Percentiles rank a stretch among this genome's conserved stretches.
Evolutionary conservation across 2,888 invertebrate genomes (phyloP).

Genomic region (Eumacrocentrus americanus): DNA sequence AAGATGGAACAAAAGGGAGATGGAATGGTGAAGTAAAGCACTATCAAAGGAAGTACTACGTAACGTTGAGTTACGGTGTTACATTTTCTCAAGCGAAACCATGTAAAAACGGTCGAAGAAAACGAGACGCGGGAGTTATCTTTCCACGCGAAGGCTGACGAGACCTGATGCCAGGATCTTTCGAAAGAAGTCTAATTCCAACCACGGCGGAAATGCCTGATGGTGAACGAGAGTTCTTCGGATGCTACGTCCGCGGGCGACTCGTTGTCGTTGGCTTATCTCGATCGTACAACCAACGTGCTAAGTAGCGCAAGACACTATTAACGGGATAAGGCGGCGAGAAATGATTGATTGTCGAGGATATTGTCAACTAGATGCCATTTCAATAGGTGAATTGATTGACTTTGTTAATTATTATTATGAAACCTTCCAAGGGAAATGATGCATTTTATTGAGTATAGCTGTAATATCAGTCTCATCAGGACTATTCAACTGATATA

Average conservation of each 20-base stretch:
- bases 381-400: not conserved
- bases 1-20: slow-evolving; percentile 14
- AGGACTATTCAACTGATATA: no score
- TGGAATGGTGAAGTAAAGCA: slow-evolving; percentile 7
- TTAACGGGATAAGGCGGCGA: slow-evolving; percentile 12
- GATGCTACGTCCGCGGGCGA: slow-evolving; percentile 6
- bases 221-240: not conserved
- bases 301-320: slow-evolving; percentile 15
- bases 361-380: slow-evolving; percentile 9
- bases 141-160: not conserved
- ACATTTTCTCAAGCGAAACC: slow-evolving; percentile 17
- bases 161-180: not conserved
- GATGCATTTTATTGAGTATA: no score
- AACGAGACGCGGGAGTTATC: slow-evolving; percentile 11
- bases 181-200: slow-evolving; percentile 8
- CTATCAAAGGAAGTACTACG: slow-evolving; percentile 14
- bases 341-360: not conserved
- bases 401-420: no score
- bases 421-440: no score
- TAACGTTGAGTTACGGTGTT: slow-evolving; percentile 16
- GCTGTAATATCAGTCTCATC: no score
- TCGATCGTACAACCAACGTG: not conserved
- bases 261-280: slow-evolving; percentile 8
- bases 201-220: slow-evolving; percentile 11
- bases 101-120: slow-evolving; percentile 11